Base-by-base conservation (phyloP, 2,113 vertebrate species). In the Cottus gobio region DNA sequence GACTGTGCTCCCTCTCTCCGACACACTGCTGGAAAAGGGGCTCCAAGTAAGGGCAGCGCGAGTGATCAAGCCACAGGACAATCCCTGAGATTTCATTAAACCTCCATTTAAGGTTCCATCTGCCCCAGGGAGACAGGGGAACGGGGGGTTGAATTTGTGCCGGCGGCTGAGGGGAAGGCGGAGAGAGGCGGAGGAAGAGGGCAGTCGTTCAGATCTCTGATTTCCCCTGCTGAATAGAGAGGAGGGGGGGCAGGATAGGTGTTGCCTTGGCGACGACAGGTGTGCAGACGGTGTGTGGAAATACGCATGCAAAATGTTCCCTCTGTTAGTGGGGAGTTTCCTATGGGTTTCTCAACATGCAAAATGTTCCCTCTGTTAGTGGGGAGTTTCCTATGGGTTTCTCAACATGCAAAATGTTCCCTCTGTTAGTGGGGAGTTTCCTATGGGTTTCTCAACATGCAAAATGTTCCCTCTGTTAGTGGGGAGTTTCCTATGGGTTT, bases 61-160 rank as follows among this genome's bases (percentile, higher is more conserved):
- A 74, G 68, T 81, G 89, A 90, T 89, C 84, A 85, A 85, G 82
- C 84, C 88, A 80, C 71, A 73, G 83, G 84, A 91, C 85, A 75
- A 90, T 91, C 88, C 84, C 71, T 5, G 68, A 85, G 88, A 92
- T 92, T 90, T 92, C 60, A 91, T 92, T 90, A 87, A 91, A 84
- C 73, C 84, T 76, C 81, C 84, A 85, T 90, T 92, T 87, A 89
- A 83, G 67, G 88, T 81, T 84, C 61, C 64, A 76, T 89, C 60
- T 79, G 77, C 83, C 80, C 80, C 54, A 28, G 77, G 74, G 81
- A 86, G 69, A 77, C 71, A 50, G 39, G 73, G 71, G 75, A 70
- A 72, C 34, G 16, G 63, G 56, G 56, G 73, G 31, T 36, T 68
- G 64, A 85, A 84, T 84, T 57, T 80, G 71, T 83, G 79, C 83